Conservation (phyloP, 2,888 invertebrate genomes). For the Meloe dianella region DNA sequence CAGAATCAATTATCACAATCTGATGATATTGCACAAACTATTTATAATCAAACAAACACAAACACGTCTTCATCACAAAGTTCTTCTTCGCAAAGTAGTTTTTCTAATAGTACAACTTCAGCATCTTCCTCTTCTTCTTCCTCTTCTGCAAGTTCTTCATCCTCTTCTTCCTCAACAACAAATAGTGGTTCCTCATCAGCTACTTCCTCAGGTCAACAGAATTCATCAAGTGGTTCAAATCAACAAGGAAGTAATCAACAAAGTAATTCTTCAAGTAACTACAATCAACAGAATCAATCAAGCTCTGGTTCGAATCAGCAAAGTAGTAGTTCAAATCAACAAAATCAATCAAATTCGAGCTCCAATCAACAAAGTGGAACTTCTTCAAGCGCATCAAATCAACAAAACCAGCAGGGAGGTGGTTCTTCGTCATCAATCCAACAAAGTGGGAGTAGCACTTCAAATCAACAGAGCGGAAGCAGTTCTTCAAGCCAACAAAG, state of each 20-base stretch:
- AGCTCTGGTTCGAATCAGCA: constrained; percentile 28
- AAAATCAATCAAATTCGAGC: too few relatives aligned
- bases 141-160: not conserved
- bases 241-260: constrained; percentile 26
- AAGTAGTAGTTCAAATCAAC: constrained; percentile 22
- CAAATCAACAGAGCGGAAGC: not conserved
- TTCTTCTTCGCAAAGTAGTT: constrained; percentile 13
- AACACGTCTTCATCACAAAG: constrained; percentile 18
- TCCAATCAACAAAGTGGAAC: constrained; percentile 23
- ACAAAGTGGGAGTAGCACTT: constrained; percentile 12
- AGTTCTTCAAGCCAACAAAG: not conserved
- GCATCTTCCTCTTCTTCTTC: constrained; percentile 22
- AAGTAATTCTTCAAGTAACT: constrained; percentile 21
- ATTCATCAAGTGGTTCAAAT: constrained; percentile 8
- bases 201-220: constrained; percentile 25
- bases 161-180: constrained; percentile 15
- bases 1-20: constrained; percentile 16
- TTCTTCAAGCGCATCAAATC: constrained; percentile 21
- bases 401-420: constrained; percentile 13
- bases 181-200: not conserved
- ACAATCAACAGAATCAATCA: constrained; percentile 21
- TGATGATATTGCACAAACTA: constrained; percentile 22
- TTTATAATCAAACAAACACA: constrained; percentile 23
- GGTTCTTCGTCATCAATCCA: constrained; percentile 17
- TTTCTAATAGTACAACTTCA: constrained; percentile 7